phyloP scores from a whole-genome alignment of 92 coral and sea anemone species.

The Epizoanthus stellaris region DNA sequence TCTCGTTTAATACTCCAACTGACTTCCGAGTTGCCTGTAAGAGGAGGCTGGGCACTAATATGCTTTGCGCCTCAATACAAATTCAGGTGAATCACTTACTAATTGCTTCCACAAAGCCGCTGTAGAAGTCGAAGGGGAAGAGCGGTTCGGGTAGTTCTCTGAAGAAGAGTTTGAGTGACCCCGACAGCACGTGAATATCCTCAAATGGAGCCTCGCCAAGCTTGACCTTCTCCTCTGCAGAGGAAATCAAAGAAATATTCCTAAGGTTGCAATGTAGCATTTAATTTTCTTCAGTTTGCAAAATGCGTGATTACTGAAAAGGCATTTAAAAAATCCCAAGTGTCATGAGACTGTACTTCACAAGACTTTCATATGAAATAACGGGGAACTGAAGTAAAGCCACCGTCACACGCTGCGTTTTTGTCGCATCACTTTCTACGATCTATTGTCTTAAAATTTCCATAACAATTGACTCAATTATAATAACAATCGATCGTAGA shows the following conservation, averaged over 20 bases:
- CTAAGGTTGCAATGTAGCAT: no score
- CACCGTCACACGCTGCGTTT: no score
- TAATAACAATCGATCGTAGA: no score
- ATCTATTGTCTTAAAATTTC: no score
- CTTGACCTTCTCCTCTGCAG: conserved; percentile 81
- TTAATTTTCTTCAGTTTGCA: no score
- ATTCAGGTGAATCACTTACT: conserved; percentile 67
- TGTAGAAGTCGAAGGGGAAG: conserved; percentile 89
- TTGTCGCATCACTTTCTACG: no score
- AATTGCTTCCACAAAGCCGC: conserved; percentile 91
- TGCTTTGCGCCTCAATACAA: neutral
- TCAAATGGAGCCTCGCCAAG: conserved; percentile 95
- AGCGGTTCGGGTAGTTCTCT: conserved; percentile 98
- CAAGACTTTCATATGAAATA: no score
- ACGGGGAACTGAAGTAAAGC: no score
- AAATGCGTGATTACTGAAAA: neutral
- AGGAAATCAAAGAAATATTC: no score
- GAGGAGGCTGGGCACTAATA: conserved; percentile 65
- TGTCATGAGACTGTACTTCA: neutral
- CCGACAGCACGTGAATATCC: conserved; percentile 93
- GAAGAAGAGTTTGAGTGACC: conserved; percentile 93
- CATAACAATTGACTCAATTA: no score
- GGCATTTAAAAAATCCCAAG: neutral
- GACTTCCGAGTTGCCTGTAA: conserved; percentile 95
- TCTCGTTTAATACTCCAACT: neutral